Conservation (phyloP, 92 coral and sea anemone species). For the Palythoa heliodiscus region DNA sequence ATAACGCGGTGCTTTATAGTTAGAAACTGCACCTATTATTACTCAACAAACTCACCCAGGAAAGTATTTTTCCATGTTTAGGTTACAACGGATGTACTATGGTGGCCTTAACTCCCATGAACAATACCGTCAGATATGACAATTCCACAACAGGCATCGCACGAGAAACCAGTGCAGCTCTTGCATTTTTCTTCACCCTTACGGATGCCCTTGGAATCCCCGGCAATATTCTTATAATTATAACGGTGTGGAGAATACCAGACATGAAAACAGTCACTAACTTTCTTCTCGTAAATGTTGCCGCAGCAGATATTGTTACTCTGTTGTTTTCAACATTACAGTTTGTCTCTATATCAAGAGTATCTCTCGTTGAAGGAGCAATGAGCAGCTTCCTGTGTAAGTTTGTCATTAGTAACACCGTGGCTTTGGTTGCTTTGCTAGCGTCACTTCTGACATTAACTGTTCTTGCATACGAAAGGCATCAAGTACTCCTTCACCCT, state of each 20-base stretch:
- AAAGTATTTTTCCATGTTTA: too few relatives aligned
- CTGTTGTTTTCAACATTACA: slow-evolving; percentile 71
- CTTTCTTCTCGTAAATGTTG: slow-evolving; percentile 69
- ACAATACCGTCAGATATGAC: background rate
- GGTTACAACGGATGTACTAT: background rate
- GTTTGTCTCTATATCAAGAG: slow-evolving; percentile 47
- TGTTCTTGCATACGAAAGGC: slow-evolving; percentile 76
- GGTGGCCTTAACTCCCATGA: background rate
- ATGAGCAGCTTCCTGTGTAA: slow-evolving; percentile 71
- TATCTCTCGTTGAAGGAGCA: slow-evolving; percentile 52
- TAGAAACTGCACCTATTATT: too few relatives aligned
- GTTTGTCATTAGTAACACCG: slow-evolving; percentile 66
- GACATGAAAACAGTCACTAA: slow-evolving; percentile 77
- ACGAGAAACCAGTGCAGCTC: background rate
- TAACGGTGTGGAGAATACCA: slow-evolving; percentile 61
- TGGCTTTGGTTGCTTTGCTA: slow-evolving; percentile 66
- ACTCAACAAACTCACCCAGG: too few relatives aligned
- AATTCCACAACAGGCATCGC: background rate
- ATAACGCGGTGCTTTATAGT: too few relatives aligned
- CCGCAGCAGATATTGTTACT: slow-evolving; percentile 70
- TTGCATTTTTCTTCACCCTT: slow-evolving; percentile 18
- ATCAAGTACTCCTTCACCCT: slow-evolving; percentile 73
- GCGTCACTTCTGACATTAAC: slow-evolving; percentile 83
- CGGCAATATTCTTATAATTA: slow-evolving; percentile 70
- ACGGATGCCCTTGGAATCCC: slow-evolving; percentile 65